Evolutionary conservation across 1,140 invertebrate genomes (phyloP), one percentile per base, ranked within the genome.

Genomic region (Ladona fulva): DNA sequence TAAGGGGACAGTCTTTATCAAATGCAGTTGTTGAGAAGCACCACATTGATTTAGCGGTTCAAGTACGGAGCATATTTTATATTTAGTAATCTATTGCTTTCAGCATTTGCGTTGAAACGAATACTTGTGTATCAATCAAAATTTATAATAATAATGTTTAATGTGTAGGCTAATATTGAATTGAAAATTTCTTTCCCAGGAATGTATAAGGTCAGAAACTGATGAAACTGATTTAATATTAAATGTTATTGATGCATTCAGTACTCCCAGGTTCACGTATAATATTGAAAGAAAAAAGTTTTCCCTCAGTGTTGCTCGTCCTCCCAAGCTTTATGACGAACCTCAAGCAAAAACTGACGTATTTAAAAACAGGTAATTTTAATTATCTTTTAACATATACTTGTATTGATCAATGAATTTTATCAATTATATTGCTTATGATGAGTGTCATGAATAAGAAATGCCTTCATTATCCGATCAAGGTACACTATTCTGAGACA

Each of bases 201-300:
- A 92, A 84, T 92, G 91, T 81, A 90, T 92, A 74, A 87, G 89
- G 42, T 88, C 89, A 79, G 90, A 92, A 14, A 86, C 91, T 42
- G 92, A 94, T 82, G 91, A 93, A 77, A 88, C 90, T 66, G 94
- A 95, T 84, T 91, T 93, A 8, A 83, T 95, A 1, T 89, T 97
- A 24, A 91, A 89, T 83, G 89, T 97, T 0, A 95, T 97, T 77
- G 89, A 92, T 86, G 92, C 91, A 0, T 95, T 93, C 83, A 89
- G 90, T 73, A 89, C 95, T 25, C 95, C 95, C 5, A 92, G 92
- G 85, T 89, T 93, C 77, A 85, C 86, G n/a, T 97, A 94, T 83
- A 90, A 92, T 80, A 83, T 87, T 74, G 91, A 92, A 76, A 90
- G 91, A 76, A 95, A 95, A 81, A 94, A 94, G 85, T 97, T 66